Base-by-base conservation (phyloP, 2,888 invertebrate species). In the Brachyptera risi region DNA sequence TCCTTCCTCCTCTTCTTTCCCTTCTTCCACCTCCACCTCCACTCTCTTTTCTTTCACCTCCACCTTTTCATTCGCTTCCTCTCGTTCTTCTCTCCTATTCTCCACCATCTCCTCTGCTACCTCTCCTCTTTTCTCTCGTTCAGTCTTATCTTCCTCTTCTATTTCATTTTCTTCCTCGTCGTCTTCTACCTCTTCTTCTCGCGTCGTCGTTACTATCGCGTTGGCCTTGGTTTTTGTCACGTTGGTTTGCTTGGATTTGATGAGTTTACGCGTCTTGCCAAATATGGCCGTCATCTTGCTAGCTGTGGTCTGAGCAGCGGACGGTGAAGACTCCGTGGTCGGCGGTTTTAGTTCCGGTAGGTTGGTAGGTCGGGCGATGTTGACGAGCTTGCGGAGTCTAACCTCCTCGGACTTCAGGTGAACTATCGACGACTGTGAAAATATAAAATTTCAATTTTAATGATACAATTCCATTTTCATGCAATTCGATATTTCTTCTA, bases 311-410 rank as follows among this genome's bases (percentile, higher is more conserved):
- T 7, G 2, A 15, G 4, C 9, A 1, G 13, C 40, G 11, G 38
- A 11, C 37, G 58, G 11, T 4, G 49, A 31, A 1, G 58, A 9
- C 35, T 63, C 63, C 24, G 71, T 68, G 23, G 68, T 67, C 47
- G 69, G 68, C 60, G 74, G 71, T 23, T 76, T 68, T 1, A 83
- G 72, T 1, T 79, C 74, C 17, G 85, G 86, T 49, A 85, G 73
- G 68, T 79, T 73, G 0, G 87, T 81, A 0, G 91, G 91, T 63
- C 84, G 83, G 0, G 87, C 86, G 40, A 96, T 77, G 66, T 90
- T 87, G 0, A 90, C 83, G 23, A 96, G 74, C 21, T 85, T 84
- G 38, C 86, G 79, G 0, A 90, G 74, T 68, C 83, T 84, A 0
- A 78, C 74, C 62, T 90, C 82, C 69, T 94, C 91, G 9, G 78